Conservation (phyloP, 1,140 invertebrate species). For the Potamilus streckersoni region DNA sequence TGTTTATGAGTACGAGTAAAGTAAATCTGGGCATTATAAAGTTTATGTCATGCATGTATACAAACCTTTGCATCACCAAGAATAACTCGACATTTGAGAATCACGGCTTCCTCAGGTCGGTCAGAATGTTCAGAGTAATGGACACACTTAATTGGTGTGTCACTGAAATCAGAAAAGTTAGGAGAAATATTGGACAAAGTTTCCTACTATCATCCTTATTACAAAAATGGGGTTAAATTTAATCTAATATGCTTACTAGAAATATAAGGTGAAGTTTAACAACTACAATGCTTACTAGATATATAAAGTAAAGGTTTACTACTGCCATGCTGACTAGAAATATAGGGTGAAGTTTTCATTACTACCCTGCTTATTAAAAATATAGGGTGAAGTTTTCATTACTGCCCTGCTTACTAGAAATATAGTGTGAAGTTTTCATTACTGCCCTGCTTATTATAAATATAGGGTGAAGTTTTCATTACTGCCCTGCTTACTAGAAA, state of each 20-base stretch:
- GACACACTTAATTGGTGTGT: slow-evolving; percentile 54
- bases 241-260: background rate
- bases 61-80: slow-evolving; percentile 51
- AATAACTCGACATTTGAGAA: slow-evolving; percentile 54
- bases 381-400: background rate
- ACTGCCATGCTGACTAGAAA: background rate
- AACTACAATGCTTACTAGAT: background rate
- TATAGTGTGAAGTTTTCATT: background rate
- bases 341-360: background rate
- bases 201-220: background rate
- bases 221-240: background rate
- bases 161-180: slow-evolving; percentile 39
- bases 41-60: no score
- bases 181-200: no score
- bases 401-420: background rate
- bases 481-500: background rate
- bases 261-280: background rate
- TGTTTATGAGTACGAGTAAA: no score
- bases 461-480: background rate
- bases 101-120: slow-evolving; percentile 33
- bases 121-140: slow-evolving; percentile 39
- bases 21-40: no score
- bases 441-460: background rate
- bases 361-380: background rate
- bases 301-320: background rate